These are phyloP conservation scores for Brachirus orientalis DNA, from an alignment of 2,113 vertebrate species.

Conservation along the genomic window DNA sequence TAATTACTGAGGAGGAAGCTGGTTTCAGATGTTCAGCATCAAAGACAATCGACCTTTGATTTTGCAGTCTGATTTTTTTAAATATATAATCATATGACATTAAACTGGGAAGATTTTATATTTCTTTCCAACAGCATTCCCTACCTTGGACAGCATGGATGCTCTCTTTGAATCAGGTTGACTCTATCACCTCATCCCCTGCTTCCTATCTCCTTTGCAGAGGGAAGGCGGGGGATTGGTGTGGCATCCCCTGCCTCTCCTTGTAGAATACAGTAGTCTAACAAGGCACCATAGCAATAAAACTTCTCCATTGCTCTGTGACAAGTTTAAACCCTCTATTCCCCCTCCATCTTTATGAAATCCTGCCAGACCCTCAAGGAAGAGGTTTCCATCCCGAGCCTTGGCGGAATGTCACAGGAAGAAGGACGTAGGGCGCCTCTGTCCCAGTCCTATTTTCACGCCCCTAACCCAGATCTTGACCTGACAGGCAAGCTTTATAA, in stretches of 20 bases:
- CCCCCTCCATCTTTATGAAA: conserved; percentile 81
- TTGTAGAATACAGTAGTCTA: conserved; percentile 32
- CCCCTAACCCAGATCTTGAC: conserved; percentile 88
- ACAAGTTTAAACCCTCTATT: neutral
- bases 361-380: conserved; percentile 90
- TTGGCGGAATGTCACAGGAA: conserved; percentile 92
- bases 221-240: conserved; percentile 77
- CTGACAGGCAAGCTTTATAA: conserved; percentile 92
- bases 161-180: conserved; percentile 78
- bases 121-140: conserved; percentile 52
- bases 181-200: conserved; percentile 62
- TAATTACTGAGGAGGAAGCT: conserved; percentile 13
- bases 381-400: conserved; percentile 81
- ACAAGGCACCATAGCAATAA: conserved; percentile 15
- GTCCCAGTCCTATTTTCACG: conserved; percentile 86
- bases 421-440: conserved; percentile 85
- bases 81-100: conserved; percentile 48
- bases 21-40: conserved; percentile 26
- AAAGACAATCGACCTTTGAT: conserved; percentile 26
- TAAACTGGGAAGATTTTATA: conserved; percentile 42
- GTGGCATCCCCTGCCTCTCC: conserved; percentile 62
- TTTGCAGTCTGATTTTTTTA: conserved; percentile 5
- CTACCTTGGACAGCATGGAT: conserved; percentile 70
- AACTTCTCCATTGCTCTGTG: conserved; percentile 6
- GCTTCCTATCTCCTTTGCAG: conserved; percentile 68